Evolutionary conservation across 2,113 vertebrate species (phyloP).

Genomic region (Psittacara wagleri): DNA sequence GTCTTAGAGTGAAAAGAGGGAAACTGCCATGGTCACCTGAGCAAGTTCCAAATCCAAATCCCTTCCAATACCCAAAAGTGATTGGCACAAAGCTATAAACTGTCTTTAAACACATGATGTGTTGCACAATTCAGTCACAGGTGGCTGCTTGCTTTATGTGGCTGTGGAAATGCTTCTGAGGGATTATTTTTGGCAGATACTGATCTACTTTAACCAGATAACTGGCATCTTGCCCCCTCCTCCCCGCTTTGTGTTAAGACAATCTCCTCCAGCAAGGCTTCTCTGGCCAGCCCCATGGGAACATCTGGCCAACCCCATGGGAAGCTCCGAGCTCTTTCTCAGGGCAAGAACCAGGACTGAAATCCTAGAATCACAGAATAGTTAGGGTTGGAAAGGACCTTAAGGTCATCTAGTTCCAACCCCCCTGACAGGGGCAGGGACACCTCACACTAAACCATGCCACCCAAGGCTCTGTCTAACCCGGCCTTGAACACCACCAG

Average conservation of each 20-base stretch:
- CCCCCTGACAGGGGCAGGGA: not conserved
- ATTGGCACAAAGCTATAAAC: not conserved
- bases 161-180: not conserved
- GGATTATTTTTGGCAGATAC: not conserved
- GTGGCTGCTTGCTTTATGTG: not conserved
- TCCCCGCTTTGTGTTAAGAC: not conserved
- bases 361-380: not conserved
- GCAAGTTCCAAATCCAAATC: not conserved
- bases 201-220: not conserved
- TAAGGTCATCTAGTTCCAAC: not conserved
- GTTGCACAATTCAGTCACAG: not conserved
- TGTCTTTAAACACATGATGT: not conserved
- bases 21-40: not conserved
- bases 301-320: not conserved
- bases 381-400: not conserved
- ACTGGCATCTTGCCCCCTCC: not conserved
- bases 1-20: not conserved
- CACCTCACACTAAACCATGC: not conserved
- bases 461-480: no score
- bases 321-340: not conserved
- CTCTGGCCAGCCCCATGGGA: accelerated
- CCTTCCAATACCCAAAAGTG: not conserved
- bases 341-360: not conserved
- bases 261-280: not conserved
- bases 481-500: no score